Conservation (phyloP, 2,113 vertebrate species). For the Apistogramma diplotaenia region DNA sequence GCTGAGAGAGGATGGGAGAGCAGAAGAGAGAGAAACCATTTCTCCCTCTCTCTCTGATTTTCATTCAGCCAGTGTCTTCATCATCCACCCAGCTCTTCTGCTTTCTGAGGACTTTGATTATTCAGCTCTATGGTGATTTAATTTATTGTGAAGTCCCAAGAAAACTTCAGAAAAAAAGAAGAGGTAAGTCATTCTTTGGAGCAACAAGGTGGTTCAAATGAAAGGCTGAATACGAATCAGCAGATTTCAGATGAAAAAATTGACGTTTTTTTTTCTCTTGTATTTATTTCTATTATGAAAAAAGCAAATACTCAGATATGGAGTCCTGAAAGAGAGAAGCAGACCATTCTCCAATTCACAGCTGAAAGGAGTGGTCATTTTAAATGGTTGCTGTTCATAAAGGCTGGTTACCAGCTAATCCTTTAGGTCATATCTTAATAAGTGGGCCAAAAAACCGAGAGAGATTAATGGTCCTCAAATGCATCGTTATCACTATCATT, state of each 20-base stretch:
- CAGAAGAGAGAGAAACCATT: slow-evolving; percentile 20
- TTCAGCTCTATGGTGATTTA: background rate
- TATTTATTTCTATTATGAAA: background rate
- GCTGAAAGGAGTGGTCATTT: background rate
- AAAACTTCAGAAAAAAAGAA: slow-evolving; percentile 11
- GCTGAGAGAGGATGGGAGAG: slow-evolving; percentile 11
- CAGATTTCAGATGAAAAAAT: background rate
- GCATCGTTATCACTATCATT: too few relatives aligned
- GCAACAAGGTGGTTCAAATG: background rate
- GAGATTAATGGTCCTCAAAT: background rate
- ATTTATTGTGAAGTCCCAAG: background rate
- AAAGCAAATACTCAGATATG: background rate
- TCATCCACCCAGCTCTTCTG: background rate
- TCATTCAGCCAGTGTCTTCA: background rate
- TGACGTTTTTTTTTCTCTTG: background rate
- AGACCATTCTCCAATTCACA: background rate
- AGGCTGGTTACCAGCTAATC: background rate
- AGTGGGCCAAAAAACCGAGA: background rate
- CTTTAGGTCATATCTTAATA: background rate
- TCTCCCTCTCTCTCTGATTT: background rate
- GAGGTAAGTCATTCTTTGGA: slow-evolving; percentile 43
- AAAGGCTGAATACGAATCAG: background rate
- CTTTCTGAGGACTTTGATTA: background rate
- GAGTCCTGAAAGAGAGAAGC: background rate
- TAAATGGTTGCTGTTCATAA: background rate